These are phyloP conservation scores for Centropristis striata DNA, from an alignment of 2,113 vertebrate species.

Conservation along the genomic window DNA sequence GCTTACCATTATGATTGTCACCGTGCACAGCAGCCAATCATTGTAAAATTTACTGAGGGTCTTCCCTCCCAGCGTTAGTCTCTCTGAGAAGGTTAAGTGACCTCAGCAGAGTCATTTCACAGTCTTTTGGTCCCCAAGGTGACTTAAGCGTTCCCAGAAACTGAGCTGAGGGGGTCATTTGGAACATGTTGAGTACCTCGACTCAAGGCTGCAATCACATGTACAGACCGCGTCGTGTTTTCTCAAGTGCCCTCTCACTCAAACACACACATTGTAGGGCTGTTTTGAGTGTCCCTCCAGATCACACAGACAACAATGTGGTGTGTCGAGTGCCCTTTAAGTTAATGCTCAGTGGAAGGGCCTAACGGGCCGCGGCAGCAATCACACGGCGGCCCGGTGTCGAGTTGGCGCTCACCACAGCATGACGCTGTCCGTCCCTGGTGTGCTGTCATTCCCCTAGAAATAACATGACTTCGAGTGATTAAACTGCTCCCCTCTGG, in stretches of 20 bases:
- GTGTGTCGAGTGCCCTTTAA: conserved; percentile 74
- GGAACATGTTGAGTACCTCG: conserved; percentile 57
- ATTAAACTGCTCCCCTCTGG: conserved; percentile 71
- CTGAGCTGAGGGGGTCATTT: conserved; percentile 58
- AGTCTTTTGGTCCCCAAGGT: conserved; percentile 72
- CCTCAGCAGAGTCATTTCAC: conserved; percentile 69
- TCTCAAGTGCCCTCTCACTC: conserved; percentile 68
- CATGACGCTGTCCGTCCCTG: conserved; percentile 61
- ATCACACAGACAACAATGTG: conserved; percentile 52
- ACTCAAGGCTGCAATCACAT: conserved; percentile 73
- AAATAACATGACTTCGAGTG: conserved; percentile 78
- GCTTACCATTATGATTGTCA: conserved; percentile 21
- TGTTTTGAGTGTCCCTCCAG: conserved; percentile 67
- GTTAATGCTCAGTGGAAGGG: conserved; percentile 67
- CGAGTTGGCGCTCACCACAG: conserved; percentile 61
- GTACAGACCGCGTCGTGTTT: conserved; percentile 56
- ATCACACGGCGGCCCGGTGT: conserved; percentile 56
- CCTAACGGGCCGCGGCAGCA: conserved; percentile 70
- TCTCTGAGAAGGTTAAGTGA: conserved; percentile 66
- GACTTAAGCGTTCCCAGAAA: conserved; percentile 56
- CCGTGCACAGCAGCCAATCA: conserved; percentile 49
- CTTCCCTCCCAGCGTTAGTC: conserved; percentile 35
- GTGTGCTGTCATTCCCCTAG: conserved; percentile 71
- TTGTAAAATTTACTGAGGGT: conserved; percentile 34
- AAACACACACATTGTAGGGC: conserved; percentile 53